Evolutionary conservation across 2,113 vertebrate species (phyloP), one percentile per base, ranked within the genome.

Genomic region (Phaethon lepturus): DNA sequence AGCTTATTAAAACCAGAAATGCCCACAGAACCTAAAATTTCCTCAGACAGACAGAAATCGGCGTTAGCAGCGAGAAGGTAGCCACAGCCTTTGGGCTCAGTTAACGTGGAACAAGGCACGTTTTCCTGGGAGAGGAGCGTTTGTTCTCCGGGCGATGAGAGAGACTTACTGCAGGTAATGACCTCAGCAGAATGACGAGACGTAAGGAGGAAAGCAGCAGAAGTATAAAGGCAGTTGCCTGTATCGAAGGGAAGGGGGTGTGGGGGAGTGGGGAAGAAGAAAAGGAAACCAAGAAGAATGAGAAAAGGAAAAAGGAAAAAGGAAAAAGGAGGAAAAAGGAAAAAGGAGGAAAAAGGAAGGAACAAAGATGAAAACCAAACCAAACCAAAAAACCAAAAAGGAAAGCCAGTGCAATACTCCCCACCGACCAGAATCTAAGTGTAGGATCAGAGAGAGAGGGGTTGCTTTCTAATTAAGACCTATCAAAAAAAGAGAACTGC

Each of bases 61-160:
- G 42, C 6, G 3, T 15, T 5, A n/a, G 68, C 56, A 56, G 31
- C 0, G 0, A 55, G 38, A 33, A 76, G 59, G 58, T 28, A 52
- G 69, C 7, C 44, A 10, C 19, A 20, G 67, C 35, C 40, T 55
- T 19, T 16, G 28, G 47, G 38, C 25, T 24, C 38, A 24, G 78
- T 19, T 20, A 13, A 45, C 0, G 0, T 5, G 35, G n/a, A 59
- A 19, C 23, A 23, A 49, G 15, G 23, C 23, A 15, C 0, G 1
- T 29, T 31, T 16, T 11, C 28, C 55, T 25, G 17, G 20, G 28
- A 63, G 40, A 52, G 22, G 18, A 28, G 13, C 13, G 2, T 4
- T 33, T 1, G 3, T 22, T 25, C 8, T 29, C 10, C 3, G 1
- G 16, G 31, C 2, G 2, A 0, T 6, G 23, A 84, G 3, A 10